These are phyloP conservation scores for Phallusia fumigata DNA, from an alignment of 23 tunicate species.

Conservation along the genomic window DNA sequence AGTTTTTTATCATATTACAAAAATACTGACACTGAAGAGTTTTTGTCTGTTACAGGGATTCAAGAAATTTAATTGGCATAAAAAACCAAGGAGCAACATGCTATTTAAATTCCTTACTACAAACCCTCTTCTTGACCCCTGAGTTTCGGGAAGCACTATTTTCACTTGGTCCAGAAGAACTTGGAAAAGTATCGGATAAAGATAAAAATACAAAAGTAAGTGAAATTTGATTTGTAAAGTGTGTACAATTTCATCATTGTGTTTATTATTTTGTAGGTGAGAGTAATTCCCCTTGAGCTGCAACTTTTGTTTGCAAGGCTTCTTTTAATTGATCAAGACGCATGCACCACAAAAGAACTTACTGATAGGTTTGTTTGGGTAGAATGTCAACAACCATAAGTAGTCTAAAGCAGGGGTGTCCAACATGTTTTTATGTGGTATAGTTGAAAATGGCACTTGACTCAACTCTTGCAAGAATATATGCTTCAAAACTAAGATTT, in stretches of 20 bases:
- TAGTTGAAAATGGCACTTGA: no score
- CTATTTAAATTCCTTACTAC: slow-evolving; percentile 46
- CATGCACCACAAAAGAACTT: slow-evolving; percentile 39
- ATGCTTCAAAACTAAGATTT: no score
- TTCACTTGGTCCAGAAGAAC: slow-evolving; percentile 35
- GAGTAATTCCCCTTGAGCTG: slow-evolving; percentile 48
- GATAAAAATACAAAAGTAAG: slow-evolving; percentile 34
- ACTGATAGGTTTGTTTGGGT: slow-evolving; percentile 33
- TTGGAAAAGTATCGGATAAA: slow-evolving; percentile 34
- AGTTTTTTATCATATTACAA: no score
- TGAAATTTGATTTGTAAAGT: not conserved
- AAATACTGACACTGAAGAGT: no score
- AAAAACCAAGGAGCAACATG: slow-evolving; percentile 65
- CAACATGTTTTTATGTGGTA: no score
- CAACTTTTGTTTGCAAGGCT: slow-evolving; percentile 55
- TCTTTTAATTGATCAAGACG: slow-evolving; percentile 34
- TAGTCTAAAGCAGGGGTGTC: no score
- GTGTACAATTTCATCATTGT: no score
- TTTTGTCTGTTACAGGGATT: slow-evolving; percentile 15
- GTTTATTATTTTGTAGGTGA: not conserved
- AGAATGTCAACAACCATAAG: no score
- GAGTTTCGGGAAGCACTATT: slow-evolving; percentile 50
- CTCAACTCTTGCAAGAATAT: no score
- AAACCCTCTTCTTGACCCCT: slow-evolving; percentile 51
- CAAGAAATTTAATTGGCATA: slow-evolving; percentile 34